Evolutionary conservation across 2,888 invertebrate species (phyloP).

Genomic region (Thyatira batis): DNA sequence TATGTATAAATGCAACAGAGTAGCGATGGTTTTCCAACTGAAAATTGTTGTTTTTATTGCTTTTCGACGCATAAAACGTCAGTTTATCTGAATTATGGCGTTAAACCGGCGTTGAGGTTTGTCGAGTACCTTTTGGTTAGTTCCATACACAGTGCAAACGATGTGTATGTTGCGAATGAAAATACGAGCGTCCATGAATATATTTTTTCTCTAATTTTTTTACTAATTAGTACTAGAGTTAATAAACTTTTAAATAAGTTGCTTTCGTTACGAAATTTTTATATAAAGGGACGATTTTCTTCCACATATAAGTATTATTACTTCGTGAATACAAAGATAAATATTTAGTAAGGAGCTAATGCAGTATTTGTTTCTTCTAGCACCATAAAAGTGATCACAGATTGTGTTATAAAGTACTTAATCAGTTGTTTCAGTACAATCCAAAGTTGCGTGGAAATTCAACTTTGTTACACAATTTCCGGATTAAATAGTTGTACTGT

Average conservation of each 20-base stretch:
- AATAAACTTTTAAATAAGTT: no score
- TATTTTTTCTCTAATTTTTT: no score
- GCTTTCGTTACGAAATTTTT: no score
- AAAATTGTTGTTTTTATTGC: conserved; percentile 40
- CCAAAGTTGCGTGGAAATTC: not conserved
- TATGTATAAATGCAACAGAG: conserved; percentile 41
- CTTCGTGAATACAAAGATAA: no score
- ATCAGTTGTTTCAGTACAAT: not conserved
- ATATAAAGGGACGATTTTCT: no score
- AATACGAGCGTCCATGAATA: no score
- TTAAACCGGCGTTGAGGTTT: conserved; percentile 17
- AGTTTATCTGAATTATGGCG: conserved; percentile 30
- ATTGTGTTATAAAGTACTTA: not conserved
- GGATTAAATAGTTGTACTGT: not conserved
- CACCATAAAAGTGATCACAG: not conserved
- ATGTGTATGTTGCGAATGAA: not conserved
- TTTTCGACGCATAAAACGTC: conserved; percentile 41
- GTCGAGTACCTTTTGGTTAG: conserved; percentile 13
- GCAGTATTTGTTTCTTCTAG: not conserved
- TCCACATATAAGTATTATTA: no score
- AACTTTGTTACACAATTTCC: not conserved
- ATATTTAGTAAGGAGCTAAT: no score
- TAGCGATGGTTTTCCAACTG: conserved; percentile 24
- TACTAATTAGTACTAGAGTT: no score
- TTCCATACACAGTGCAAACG: not conserved